Base-by-base conservation (phyloP, 2,888 invertebrate species). In the Pollenia angustigena region DNA sequence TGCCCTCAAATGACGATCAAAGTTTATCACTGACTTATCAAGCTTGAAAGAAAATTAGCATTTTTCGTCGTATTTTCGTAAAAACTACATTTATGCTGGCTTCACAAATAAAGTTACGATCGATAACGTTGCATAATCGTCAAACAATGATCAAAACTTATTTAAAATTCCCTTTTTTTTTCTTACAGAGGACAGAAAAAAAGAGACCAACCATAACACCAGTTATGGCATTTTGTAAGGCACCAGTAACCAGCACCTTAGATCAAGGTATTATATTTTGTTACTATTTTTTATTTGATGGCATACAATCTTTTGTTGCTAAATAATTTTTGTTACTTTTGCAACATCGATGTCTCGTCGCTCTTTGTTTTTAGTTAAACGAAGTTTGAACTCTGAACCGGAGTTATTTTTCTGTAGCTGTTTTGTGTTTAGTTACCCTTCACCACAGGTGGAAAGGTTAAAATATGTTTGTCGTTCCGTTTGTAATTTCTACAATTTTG, bases 121-220 rank as follows among this genome's bases (percentile, higher is more conserved):
- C 84, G 87, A 87, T 87, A 84, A 81, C n/a, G 62, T 84, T 87
- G 87, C 84, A 84, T 87, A 81, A 87, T 87, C 87, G 16, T 52
- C 42, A 50, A 81, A 62, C 56, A 87, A 74, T 84, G 81, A 87
- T 87, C 84, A 81, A 81, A 71, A 84, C 50, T 81, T 84, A 78
- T 86, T 80, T 52, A 71, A 82, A 86, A 83, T 87, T 81, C 62
- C 54, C 52, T 84, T 81, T 72, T 82, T 82, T 44, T 18, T 68
- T 16, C 46, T 58, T 12, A 3, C 9, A 58, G 16, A 10, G 16
- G 0, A 46, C 18, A n/a, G 1, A 50, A 44, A 50, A 32, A 7
- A 44, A 64, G 10, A 64, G 0, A 52, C 40, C 12, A 11, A 23
- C 40, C 3, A 52, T 32, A 69, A 58, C 42, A 72, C 71, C 23